Evolutionary conservation across 2,888 invertebrate species (phyloP), one percentile per base, ranked within the genome.

Genomic region (Netelia virgata): DNA sequence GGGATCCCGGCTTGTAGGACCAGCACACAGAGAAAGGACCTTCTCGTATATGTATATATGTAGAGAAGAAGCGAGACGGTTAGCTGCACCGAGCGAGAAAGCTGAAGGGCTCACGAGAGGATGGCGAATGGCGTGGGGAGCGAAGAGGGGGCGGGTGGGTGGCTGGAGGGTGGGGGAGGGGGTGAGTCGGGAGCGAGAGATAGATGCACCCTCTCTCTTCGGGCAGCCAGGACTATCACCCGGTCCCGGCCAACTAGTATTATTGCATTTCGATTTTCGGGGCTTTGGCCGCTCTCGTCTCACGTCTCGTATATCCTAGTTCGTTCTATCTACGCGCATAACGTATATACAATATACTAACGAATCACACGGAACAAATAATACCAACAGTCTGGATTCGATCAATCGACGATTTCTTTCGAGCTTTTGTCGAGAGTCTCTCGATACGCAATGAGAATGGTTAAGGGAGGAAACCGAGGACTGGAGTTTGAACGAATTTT

Each of bases 121-220:
- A 18, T 50, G 47, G 88, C 90, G 88, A 90, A 91, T 92, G 91
- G 90, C 91, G 90, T 91, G 90, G 89, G 88, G 10, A 50, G 43
- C 16, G 61, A 14, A 5, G 36, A 36, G 36, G 36, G 36, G 6
- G 6, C n/a, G n/a, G n/a, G n/a, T n/a, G n/a, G n/a, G n/a, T n/a
- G n/a, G n/a, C n/a, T n/a, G n/a, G n/a, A n/a, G n/a, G n/a, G n/a
- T n/a, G 36, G 36, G 36, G 36, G 28, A 2, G 36, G 6, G 36
- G 8, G 36, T 36, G 36, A 36, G 90, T 91, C 90, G 89, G 88
- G 18, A 50, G 43, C 16, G 61, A 84, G 69, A 82, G 84, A 84
- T 84, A 77, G 81, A 84, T 84, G 84, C 84, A 82, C 78, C 81
- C 81, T 81, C 81, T 74, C 69, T 73, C 70, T 36, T 18, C n/a